These are phyloP conservation scores for Aphodius sticticus DNA, from an alignment of 2,888 invertebrate genomes.

Conservation along the genomic window DNA sequence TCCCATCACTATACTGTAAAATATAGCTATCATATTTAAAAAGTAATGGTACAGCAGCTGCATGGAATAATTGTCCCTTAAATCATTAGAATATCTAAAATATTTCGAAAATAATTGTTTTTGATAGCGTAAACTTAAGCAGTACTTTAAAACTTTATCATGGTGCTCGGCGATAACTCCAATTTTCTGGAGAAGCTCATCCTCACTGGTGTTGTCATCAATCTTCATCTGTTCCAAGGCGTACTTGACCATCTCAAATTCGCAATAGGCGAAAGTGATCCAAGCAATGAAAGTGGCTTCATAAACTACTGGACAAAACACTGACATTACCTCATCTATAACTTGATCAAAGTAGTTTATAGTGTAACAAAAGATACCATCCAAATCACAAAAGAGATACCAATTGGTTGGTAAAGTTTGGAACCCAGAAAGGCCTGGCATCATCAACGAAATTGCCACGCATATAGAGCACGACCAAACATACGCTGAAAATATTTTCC, in stretches of 20 bases:
- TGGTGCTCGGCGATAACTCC: neutral
- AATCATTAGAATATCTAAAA: slow-evolving; percentile 14
- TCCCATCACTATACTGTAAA: slow-evolving; percentile 20
- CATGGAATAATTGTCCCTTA: slow-evolving; percentile 17
- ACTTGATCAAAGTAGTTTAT: slow-evolving; percentile 11
- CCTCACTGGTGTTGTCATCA: neutral
- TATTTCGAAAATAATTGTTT: neutral
- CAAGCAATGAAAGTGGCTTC: slow-evolving; percentile 18
- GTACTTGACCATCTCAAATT: slow-evolving; percentile 21
- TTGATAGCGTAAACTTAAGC: neutral
- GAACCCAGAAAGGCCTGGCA: slow-evolving; percentile 12
- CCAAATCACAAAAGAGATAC: slow-evolving; percentile 18
- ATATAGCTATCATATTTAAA: slow-evolving; percentile 20
- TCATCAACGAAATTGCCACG: slow-evolving; percentile 11
- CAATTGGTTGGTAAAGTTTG: slow-evolving; percentile 15
- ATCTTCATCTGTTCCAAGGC: slow-evolving; percentile 19
- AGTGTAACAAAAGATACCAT: slow-evolving; percentile 12
- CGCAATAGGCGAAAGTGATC: slow-evolving; percentile 17
- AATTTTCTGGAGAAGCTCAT: slow-evolving; percentile 11
- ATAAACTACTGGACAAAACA: slow-evolving; percentile 18
- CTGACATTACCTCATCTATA: slow-evolving; percentile 13
- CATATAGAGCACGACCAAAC: slow-evolving; percentile 13
- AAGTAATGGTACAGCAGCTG: slow-evolving; percentile 18
- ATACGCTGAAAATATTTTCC: slow-evolving; percentile 17
- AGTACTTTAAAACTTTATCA: slow-evolving; percentile 23